A percentile compares a stretch with the other conserved stretches of the same genome.
phyloP scores from a whole-genome alignment of 2,797 vertebrate species.

The Rallus crepitans region DNA sequence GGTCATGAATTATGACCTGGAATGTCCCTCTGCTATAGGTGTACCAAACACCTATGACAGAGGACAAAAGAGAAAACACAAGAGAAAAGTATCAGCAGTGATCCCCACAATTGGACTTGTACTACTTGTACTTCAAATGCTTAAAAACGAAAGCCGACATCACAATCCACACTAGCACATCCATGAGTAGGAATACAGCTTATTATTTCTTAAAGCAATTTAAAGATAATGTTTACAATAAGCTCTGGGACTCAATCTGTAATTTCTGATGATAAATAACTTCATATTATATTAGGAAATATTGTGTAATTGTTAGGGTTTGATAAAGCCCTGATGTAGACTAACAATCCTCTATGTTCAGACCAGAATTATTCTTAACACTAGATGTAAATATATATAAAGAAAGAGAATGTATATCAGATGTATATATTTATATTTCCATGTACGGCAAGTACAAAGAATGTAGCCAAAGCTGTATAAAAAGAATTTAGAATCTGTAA shows the following conservation, averaged over 20 bases:
- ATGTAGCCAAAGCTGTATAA: neutral
- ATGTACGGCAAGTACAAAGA: neutral
- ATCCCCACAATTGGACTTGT: neutral
- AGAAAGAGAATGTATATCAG: neutral
- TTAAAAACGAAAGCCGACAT: neutral
- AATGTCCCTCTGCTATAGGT: neutral
- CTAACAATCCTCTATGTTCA: neutral
- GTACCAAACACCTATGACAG: neutral
- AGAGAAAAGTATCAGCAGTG: neutral
- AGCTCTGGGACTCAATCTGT: rapidly evolving
- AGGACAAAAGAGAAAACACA: neutral
- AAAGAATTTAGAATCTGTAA: neutral
- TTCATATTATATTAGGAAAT: neutral
- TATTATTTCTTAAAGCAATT: neutral
- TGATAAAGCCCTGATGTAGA: neutral
- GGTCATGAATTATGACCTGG: neutral
- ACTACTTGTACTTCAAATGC: neutral
- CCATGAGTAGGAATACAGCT: neutral
- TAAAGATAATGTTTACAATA: neutral
- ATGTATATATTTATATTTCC: neutral
- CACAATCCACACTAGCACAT: neutral
- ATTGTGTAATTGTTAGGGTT: neutral
- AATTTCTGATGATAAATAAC: neutral
- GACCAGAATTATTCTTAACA: neutral
- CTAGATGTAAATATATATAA: neutral